Evolutionary conservation across 2,888 invertebrate genomes (phyloP).

Genomic region (Bombylius discolor): DNA sequence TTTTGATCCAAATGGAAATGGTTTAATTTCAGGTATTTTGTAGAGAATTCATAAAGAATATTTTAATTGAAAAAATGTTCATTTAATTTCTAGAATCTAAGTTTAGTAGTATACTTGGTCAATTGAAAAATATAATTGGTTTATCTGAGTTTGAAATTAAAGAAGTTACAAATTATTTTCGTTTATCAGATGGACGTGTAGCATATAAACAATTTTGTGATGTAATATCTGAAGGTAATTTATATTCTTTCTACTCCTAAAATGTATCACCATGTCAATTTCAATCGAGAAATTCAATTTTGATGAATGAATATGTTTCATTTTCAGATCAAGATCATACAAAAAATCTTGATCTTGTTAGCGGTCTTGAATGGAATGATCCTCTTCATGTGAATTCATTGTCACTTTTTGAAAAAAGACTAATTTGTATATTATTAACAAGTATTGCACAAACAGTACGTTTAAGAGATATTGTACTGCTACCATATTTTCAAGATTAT

Average conservation of each 20-base stretch:
- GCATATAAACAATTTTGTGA: conserved; percentile 63
- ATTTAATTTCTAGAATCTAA: conserved; percentile 45
- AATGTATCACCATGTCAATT: too few relatives aligned
- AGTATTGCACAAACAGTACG: conserved; percentile 53
- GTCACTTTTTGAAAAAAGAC: conserved; percentile 51
- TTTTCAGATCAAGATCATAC: conserved; percentile 39
- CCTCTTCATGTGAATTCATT: conserved; percentile 52
- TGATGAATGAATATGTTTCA: neutral
- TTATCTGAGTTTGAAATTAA: conserved; percentile 58
- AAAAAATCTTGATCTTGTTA: conserved; percentile 35
- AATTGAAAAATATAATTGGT: conserved; percentile 51
- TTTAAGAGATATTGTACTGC: conserved; percentile 47
- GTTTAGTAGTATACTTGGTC: conserved; percentile 56
- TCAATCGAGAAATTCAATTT: too few relatives aligned
- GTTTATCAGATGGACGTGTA: conserved; percentile 64
- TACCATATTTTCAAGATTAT: conserved; percentile 47
- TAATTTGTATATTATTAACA: conserved; percentile 53
- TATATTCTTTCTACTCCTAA: conserved; percentile 1
- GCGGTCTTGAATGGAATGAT: conserved; percentile 55
- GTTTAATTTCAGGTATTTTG: conserved; percentile 49
- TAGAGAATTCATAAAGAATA: too few relatives aligned
- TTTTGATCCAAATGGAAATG: conserved; percentile 53
- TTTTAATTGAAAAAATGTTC: neutral
- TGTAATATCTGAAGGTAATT: conserved; percentile 42
- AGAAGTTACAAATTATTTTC: conserved; percentile 64